Base-by-base conservation (phyloP, 64 coral and sea anemone genomes). In the Trachythela sp. region DNA sequence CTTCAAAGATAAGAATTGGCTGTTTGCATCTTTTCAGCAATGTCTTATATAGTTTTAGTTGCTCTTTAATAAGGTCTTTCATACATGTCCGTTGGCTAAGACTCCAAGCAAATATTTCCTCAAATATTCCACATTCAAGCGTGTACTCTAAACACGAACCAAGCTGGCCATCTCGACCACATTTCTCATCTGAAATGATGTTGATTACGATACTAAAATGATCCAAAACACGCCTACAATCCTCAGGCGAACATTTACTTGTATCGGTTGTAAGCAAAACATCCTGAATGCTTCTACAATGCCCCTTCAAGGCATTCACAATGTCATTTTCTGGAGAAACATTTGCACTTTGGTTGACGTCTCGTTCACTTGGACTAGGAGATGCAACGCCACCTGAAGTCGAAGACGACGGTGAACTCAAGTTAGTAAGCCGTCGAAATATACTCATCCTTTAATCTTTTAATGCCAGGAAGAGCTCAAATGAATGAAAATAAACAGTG, bases 1-100 rank as follows among this genome's bases (percentile, higher is more conserved):
- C 75, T 37, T 80, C 75, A 80, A 80, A 36, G 15, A 80, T 80
- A 8, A 80, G 20, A 80, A 80, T 80, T 2, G 75, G 75, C 35
- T 80, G 75, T 20, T 80, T 80, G 75, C 75, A 80, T 36, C 20
- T 80, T 80, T 37, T 80, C 35, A 80, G 13, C 8, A 80, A 39
- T 34, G 30, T 37, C 33, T 35, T 80, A 36, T 80, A 80, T 9
- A 80, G 75, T 39, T 80, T 80, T 39, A 80, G 33, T 80, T 80
- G 75, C 30, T 80, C 75, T 80, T 37, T 80, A 80, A 80, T 80
- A 39, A 80, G 75, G 10, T 80, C 75, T 39, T 80, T 80, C 75
- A 80, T 80, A 39, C 14, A 37, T 22, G 75, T 37, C 30, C 75
- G 75, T 36, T 80, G 75, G 15, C 75, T 30, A 29, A 80, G 30